phyloP scores from a whole-genome alignment of 2,888 invertebrate species.

The Cerastis rubricosa region DNA sequence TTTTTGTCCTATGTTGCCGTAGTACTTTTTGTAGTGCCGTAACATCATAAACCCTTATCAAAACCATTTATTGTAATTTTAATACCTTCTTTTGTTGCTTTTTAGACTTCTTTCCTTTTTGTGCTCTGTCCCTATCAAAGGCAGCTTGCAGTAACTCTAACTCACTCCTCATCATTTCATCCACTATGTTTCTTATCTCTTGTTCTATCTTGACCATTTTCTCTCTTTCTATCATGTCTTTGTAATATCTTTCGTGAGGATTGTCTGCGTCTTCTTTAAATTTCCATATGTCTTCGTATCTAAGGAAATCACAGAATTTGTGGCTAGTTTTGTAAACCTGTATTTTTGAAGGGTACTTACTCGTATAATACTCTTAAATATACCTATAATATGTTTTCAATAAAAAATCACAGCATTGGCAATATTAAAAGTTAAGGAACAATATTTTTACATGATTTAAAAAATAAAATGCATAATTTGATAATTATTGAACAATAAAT shows the following conservation, averaged over 20 bases:
- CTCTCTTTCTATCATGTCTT: constrained; percentile 95
- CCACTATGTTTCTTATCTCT: constrained; percentile 95
- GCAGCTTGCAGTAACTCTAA: constrained; percentile 94
- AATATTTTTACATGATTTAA: not conserved
- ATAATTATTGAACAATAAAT: not conserved
- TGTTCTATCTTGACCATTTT: constrained; percentile 96
- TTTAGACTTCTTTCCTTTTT: constrained; percentile 94
- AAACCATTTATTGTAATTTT: not conserved
- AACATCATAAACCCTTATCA: no score
- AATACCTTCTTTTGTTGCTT: constrained; percentile 93
- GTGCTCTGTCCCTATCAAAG: constrained; percentile 92
- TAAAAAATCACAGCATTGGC: not conserved
- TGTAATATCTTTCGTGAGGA: constrained; percentile 94
- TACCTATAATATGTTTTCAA: not conserved
- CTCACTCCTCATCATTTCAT: constrained; percentile 94
- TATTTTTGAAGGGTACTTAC: no score
- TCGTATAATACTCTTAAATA: not conserved
- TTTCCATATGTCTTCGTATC: constrained; percentile 96
- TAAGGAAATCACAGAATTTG: constrained; percentile 61
- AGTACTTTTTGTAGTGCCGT: no score
- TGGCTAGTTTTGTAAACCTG: not conserved
- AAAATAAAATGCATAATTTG: not conserved
- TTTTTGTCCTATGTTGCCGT: no score
- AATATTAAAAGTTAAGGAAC: not conserved
- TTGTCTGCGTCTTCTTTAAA: constrained; percentile 94